Conservation (phyloP, 2,797 vertebrate species). For the Aulostomus chinensis region DNA sequence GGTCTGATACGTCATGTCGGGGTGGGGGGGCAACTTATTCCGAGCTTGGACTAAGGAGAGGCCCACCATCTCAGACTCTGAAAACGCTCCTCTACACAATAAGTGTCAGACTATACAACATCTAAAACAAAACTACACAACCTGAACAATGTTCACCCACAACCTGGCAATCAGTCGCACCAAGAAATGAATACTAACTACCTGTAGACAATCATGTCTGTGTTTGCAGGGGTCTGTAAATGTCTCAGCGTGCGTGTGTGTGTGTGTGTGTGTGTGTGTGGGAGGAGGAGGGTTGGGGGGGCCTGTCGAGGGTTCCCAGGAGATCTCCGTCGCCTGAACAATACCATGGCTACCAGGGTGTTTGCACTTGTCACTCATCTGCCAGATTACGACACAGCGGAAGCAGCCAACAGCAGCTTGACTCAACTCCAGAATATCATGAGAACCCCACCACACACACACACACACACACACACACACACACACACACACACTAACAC, state of each 20-base stretch:
- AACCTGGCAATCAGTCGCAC: slow-evolving; percentile 45
- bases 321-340: slow-evolving; percentile 59
- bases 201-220: slow-evolving; percentile 58
- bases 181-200: slow-evolving; percentile 73
- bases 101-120: slow-evolving; percentile 54
- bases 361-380: slow-evolving; percentile 77
- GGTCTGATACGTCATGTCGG: no score
- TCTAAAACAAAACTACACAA: slow-evolving; percentile 52
- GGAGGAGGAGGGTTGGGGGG: background rate
- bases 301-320: slow-evolving; percentile 58
- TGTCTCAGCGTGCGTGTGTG: no score
- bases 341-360: slow-evolving; percentile 50
- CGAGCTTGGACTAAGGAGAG: no score
- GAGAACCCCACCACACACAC: no score
- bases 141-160: slow-evolving; percentile 42
- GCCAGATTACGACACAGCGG: slow-evolving; percentile 65
- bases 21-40: no score
- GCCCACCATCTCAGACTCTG: no score
- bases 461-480: no score
- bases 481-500: no score
- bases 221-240: slow-evolving; percentile 49
- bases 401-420: no score
- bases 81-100: slow-evolving; percentile 29
- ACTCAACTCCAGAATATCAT: no score
- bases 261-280: no score